Percentiles rank a stretch among this genome's conserved stretches.
Conservation (phyloP, 2,113 vertebrate species). For the Callocephalon fimbriatum region DNA sequence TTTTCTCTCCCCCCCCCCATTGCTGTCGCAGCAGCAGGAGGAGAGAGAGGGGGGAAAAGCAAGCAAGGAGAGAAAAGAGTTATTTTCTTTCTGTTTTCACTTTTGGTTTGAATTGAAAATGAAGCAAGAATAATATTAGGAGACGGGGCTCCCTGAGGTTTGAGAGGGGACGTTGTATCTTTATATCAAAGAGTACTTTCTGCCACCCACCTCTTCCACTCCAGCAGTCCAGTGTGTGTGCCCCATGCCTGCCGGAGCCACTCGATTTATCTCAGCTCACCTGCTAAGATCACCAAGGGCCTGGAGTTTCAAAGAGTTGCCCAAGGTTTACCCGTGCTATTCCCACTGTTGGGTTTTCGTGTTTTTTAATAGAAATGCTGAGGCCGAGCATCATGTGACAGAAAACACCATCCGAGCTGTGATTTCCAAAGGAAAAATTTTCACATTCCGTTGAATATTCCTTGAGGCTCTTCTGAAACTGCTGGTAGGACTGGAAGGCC, state of each 20-base stretch:
- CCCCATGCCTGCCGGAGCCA: background rate
- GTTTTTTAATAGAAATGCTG: background rate
- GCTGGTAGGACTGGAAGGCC: background rate
- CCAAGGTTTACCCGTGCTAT: background rate
- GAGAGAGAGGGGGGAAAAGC: background rate
- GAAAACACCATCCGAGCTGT: background rate
- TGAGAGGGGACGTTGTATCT: conserved; percentile 7
- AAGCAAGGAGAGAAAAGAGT: background rate
- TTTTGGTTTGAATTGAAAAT: conserved; percentile 73
- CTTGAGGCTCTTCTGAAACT: background rate
- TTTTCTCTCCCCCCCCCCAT: conserved; percentile 1
- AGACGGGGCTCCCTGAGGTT: conserved; percentile 46
- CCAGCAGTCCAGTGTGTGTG: background rate
- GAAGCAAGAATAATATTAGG: conserved; percentile 65
- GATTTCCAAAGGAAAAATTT: background rate
- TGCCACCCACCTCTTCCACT: conserved; percentile 33
- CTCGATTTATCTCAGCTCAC: conserved; percentile 58
- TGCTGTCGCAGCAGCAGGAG: background rate
- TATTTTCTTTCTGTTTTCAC: conserved; percentile 68
- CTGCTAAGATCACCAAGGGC: conserved; percentile 61
- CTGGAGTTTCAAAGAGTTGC: conserved; percentile 58
- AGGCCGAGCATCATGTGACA: background rate
- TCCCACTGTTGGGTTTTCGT: background rate
- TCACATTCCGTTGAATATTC: background rate
- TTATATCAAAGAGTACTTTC: conserved; percentile 66